A percentile compares a stretch with the other conserved stretches of the same genome.
phyloP scores from a whole-genome alignment of 2,797 vertebrate species.

The Sitta carolinensis region DNA sequence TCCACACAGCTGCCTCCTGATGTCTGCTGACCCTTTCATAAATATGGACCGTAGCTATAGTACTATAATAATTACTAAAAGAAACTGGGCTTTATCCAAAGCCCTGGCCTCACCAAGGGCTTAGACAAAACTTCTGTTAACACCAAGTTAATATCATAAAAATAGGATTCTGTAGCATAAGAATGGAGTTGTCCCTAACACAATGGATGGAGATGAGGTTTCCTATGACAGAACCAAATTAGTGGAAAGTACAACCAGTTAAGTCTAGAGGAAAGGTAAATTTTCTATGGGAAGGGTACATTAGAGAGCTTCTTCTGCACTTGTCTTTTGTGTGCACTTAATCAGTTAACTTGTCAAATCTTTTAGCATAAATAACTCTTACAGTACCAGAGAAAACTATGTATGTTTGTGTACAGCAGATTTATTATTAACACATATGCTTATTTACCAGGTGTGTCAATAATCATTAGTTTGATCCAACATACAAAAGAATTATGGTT shows the following conservation, averaged over 20 bases:
- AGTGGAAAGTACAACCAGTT: background rate
- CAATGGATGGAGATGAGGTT: background rate
- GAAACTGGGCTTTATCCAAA: background rate
- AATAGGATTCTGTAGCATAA: background rate
- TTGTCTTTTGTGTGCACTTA: background rate
- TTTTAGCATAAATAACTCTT: background rate
- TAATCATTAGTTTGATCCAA: conserved; percentile 20
- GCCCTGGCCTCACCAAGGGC: background rate
- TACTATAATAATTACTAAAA: conserved; percentile 55
- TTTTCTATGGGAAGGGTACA: background rate
- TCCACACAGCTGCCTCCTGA: conserved; percentile 64
- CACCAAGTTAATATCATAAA: background rate
- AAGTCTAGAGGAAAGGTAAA: background rate
- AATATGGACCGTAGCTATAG: conserved; percentile 44
- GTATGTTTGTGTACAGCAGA: background rate
- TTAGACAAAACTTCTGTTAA: conserved; percentile 15
- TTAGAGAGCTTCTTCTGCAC: background rate
- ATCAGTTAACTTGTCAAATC: background rate
- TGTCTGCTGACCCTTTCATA: conserved; percentile 60
- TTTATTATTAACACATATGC: conserved; percentile 5
- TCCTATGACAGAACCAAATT: background rate
- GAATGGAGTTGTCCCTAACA: background rate
- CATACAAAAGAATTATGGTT: background rate
- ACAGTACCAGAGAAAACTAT: background rate
- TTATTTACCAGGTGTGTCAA: conserved; percentile 35